A percentile compares a stretch with the other conserved stretches of the same genome.
Conservation (phyloP, 30 jellyfish, hydroid and myxozoan genomes). For the Sanderia malayensis region DNA sequence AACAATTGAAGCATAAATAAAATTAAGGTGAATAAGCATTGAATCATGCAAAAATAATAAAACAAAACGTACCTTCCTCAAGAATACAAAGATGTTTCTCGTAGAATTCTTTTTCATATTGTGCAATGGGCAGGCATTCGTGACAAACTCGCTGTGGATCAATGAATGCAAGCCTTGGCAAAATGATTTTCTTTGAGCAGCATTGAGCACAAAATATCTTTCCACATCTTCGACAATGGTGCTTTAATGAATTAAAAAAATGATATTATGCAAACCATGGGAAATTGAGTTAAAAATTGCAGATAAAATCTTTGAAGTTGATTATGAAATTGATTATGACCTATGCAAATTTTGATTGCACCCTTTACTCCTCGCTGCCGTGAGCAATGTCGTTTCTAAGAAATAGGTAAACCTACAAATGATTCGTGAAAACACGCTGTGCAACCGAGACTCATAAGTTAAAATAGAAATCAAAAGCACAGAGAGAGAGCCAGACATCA, state of each 20-base stretch:
- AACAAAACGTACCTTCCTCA: slow-evolving; percentile 36
- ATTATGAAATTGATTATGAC: too few species aligned
- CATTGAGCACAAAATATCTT: slow-evolving; percentile 76
- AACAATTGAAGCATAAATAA: not conserved
- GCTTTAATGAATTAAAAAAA: slow-evolving; percentile 58
- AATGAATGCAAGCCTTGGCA: slow-evolving; percentile 76
- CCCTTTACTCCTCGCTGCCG: too few species aligned
- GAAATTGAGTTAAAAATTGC: too few species aligned
- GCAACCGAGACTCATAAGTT: too few species aligned
- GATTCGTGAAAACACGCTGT: too few species aligned
- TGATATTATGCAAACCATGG: too few species aligned
- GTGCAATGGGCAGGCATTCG: slow-evolving; percentile 67
- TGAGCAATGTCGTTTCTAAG: too few species aligned
- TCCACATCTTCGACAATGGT: slow-evolving; percentile 97
- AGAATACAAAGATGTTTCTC: slow-evolving; percentile 53
- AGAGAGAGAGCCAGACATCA: too few species aligned
- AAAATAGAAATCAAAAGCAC: too few species aligned
- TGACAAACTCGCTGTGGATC: slow-evolving; percentile 91
- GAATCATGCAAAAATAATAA: not conserved
- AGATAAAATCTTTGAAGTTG: too few species aligned
- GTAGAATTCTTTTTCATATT: slow-evolving; percentile 68
- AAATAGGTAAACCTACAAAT: too few species aligned
- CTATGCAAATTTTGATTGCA: too few species aligned
- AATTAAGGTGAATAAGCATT: not conserved
- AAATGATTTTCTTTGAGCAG: slow-evolving; percentile 47